These are phyloP conservation scores for Struthio camelus DNA, from an alignment of 2,113 vertebrate genomes.

Conservation along the genomic window DNA sequence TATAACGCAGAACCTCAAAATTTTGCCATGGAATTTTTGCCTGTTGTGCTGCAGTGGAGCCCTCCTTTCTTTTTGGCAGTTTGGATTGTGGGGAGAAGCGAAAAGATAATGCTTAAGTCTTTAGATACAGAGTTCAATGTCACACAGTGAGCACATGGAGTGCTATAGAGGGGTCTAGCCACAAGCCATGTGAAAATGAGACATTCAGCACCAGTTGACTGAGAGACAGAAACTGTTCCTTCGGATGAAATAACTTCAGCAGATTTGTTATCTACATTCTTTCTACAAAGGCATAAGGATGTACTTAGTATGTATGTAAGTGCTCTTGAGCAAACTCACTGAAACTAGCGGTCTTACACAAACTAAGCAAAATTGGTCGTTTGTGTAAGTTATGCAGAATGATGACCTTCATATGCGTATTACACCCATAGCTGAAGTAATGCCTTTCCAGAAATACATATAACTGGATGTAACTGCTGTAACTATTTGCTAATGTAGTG, in stretches of 20 bases:
- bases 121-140: not conserved
- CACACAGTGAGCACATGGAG: not conserved
- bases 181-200: not conserved
- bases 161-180: not conserved
- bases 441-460: not conserved
- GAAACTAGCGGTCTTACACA: not conserved
- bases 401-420: not conserved
- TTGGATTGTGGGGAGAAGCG: not conserved
- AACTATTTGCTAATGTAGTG: not conserved
- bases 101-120: fast-evolving
- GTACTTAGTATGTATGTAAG: not conserved
- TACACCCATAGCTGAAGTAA: not conserved
- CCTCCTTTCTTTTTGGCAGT: not conserved
- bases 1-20: not conserved
- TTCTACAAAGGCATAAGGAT: not conserved
- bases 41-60: not conserved
- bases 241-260: not conserved
- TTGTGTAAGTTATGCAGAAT: not conserved
- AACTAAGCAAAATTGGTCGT: not conserved
- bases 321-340: not conserved
- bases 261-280: not conserved
- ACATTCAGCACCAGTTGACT: not conserved
- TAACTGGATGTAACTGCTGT: not conserved
- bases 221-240: not conserved
- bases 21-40: not conserved